Evolutionary conservation across 2,113 vertebrate species (phyloP).

Genomic region (Neogobius melanostomus): DNA sequence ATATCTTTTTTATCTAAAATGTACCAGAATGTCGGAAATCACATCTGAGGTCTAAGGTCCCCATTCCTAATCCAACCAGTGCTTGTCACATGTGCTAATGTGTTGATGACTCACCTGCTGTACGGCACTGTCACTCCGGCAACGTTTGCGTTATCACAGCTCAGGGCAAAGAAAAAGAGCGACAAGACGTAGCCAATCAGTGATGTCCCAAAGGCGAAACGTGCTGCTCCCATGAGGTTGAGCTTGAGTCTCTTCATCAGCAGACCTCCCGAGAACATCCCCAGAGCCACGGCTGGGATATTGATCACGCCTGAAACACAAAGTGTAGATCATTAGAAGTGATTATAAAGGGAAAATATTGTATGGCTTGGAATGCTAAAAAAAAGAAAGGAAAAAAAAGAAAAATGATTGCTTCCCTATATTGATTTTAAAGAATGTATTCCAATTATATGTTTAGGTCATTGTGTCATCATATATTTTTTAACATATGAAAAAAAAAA

Average conservation of each 20-base stretch:
- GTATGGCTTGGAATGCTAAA: too few species aligned
- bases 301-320: constrained; percentile 82
- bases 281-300: constrained; percentile 85
- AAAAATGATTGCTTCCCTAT: too few species aligned
- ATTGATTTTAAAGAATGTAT: too few species aligned
- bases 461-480: too few species aligned
- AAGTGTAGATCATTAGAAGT: not conserved
- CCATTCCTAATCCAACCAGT: not conserved
- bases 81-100: not conserved
- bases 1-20: too few species aligned
- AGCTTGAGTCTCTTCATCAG: constrained; percentile 93
- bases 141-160: constrained; percentile 84
- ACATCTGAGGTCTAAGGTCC: not conserved
- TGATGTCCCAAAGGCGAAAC: constrained; percentile 77
- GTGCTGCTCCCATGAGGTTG: constrained; percentile 82
- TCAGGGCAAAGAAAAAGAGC: constrained; percentile 76
- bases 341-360: too few species aligned
- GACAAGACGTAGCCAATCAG: constrained; percentile 81
- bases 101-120: constrained; percentile 77
- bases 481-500: too few species aligned
- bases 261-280: constrained; percentile 88
- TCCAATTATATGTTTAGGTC: too few species aligned
- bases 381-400: too few species aligned
- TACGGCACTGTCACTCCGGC: constrained; percentile 90
- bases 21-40: too few species aligned